Percentiles rank a stretch among this genome's conserved stretches.
Evolutionary conservation across 1,140 invertebrate genomes (phyloP).

Genomic region (Euwallacea similis): DNA sequence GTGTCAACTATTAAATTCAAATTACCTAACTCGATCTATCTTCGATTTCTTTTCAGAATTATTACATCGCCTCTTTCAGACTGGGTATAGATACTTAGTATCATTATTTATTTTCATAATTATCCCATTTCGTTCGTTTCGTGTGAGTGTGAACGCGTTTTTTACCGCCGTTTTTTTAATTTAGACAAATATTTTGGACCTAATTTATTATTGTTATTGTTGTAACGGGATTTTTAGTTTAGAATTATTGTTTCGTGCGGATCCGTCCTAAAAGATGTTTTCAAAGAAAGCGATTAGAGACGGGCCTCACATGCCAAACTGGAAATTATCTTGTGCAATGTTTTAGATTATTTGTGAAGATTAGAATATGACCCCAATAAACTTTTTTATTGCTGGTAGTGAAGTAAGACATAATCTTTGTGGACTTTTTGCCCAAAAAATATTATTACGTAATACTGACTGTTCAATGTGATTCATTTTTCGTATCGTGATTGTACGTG

Average conservation of each 20-base stretch:
- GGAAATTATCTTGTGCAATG: neutral
- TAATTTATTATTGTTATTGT: neutral
- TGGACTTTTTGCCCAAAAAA: slow-evolving; percentile 20
- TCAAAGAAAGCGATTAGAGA: neutral
- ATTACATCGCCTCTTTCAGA: too few relatives aligned
- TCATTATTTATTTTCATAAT: slow-evolving; percentile 27
- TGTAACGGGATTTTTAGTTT: slow-evolving; percentile 1
- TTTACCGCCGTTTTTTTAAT: slow-evolving; percentile 13
- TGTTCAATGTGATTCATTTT: slow-evolving; percentile 32
- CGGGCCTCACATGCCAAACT: neutral
- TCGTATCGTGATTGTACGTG: slow-evolving; percentile 32
- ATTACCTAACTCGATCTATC: too few relatives aligned
- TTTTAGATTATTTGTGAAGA: neutral
- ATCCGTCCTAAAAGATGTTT: slow-evolving; percentile 1
- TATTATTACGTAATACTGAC: slow-evolving; percentile 27
- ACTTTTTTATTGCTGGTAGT: slow-evolving; percentile 14
- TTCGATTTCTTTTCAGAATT: neutral
- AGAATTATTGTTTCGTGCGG: neutral
- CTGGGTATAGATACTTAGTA: neutral
- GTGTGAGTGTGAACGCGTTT: slow-evolving; percentile 19
- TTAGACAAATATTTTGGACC: slow-evolving; percentile 10
- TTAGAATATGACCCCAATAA: neutral
- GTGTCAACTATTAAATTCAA: slow-evolving; percentile 6
- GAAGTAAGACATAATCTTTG: slow-evolving; percentile 13
- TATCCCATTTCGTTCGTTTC: slow-evolving; percentile 14